Percentiles rank a stretch among this genome's conserved stretches.
Evolutionary conservation across 2,888 invertebrate genomes (phyloP).

Genomic region (Oligia latruncula): DNA sequence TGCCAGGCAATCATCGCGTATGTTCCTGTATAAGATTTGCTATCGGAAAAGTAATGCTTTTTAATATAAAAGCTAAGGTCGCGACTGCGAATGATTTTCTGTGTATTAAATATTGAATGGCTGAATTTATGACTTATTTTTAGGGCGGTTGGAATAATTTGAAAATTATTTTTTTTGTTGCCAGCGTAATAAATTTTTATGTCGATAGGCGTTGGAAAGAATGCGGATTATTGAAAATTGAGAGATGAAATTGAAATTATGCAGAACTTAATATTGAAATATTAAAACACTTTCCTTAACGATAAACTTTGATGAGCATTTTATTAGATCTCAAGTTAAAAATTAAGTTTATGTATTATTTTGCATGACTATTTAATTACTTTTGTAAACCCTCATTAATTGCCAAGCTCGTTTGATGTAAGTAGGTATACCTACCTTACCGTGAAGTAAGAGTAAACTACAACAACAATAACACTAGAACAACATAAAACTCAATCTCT

Average conservation of each 20-base stretch:
- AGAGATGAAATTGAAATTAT: conserved; percentile 51
- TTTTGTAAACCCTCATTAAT: not conserved
- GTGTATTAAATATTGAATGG: conserved; percentile 78
- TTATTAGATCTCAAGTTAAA: conserved; percentile 3
- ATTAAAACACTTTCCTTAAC: conserved; percentile 22
- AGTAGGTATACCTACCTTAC: not conserved
- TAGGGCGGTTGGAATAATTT: conserved; percentile 65
- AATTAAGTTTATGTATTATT: conserved; percentile 5
- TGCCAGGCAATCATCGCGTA: conserved; percentile 62
- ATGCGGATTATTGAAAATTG: conserved; percentile 63
- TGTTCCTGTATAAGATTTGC: conserved; percentile 70
- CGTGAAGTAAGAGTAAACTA: not conserved
- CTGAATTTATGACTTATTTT: conserved; percentile 72
- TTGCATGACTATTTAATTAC: not conserved
- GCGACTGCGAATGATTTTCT: conserved; percentile 74
- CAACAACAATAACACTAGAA: conserved; percentile 5
- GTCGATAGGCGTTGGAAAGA: conserved; percentile 62
- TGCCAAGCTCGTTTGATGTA: not conserved
- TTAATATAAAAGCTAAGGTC: conserved; percentile 72
- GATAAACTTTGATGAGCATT: conserved; percentile 22
- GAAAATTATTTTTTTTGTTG: conserved; percentile 66
- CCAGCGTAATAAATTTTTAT: conserved; percentile 67
- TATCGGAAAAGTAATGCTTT: conserved; percentile 73
- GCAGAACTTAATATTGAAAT: conserved; percentile 40
- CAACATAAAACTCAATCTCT: not conserved